Percentiles rank a stretch among this genome's conserved stretches.
Conservation (phyloP, 2,113 vertebrate genomes). For the Aepyceros melampus region DNA sequence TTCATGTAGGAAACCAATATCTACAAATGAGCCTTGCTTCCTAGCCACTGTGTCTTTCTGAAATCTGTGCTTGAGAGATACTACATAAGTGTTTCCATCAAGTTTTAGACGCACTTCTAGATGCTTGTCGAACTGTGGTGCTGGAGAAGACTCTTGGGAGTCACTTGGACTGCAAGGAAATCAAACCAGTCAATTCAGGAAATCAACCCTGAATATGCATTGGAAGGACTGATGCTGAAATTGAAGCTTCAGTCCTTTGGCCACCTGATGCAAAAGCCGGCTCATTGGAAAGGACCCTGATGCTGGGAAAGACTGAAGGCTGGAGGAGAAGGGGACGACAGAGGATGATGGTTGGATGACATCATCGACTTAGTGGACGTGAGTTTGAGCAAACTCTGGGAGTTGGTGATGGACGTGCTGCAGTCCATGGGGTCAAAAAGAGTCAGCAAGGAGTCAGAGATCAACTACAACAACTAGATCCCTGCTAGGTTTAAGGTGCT, state of each 20-base stretch:
- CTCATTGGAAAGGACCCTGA: background rate
- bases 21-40: no score
- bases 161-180: background rate
- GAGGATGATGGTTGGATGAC: background rate
- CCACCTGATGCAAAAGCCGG: background rate
- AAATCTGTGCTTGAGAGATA: background rate
- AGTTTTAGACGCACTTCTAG: background rate
- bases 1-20: background rate
- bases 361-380: background rate
- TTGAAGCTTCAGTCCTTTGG: background rate
- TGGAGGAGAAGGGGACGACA: fast-evolving
- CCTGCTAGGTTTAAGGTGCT: no score
- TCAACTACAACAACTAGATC: background rate
- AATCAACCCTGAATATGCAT: background rate
- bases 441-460: background rate
- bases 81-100: background rate
- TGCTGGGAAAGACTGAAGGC: background rate
- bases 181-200: background rate
- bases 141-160: background rate
- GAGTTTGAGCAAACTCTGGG: background rate
- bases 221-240: background rate
- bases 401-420: background rate
- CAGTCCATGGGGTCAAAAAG: background rate
- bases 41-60: background rate
- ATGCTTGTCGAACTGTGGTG: background rate